Evolutionary conservation across 2,888 invertebrate species (phyloP), one percentile per base, ranked within the genome.

Genomic region (Nezara viridula): DNA sequence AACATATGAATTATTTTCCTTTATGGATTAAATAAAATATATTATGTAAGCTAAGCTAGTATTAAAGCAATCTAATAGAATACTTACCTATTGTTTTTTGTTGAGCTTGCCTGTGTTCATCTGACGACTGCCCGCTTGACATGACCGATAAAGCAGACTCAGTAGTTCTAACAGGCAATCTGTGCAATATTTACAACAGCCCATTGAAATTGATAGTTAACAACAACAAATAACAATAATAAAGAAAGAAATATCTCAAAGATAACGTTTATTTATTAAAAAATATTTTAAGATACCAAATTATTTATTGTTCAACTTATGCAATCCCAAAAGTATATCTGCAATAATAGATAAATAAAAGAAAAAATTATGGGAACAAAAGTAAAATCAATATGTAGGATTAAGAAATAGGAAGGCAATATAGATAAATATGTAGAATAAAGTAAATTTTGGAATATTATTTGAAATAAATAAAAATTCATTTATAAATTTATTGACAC

Each of bases 111-210:
- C 87, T 87, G 27, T 88, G 89, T 85, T 92, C 92, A 60, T 92
- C 92, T 32, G 92, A 92, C 47, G 92, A 92, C 89, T 92, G 92
- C 32, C 91, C 92, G 90, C 92, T 92, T 86, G 92, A 92, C 89
- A 92, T 92, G 73, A 92, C 92, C 40, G 92, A 92, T 85, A 92
- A 90, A 37, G 92, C 92, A 9, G 93, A 93, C 87, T 92, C 93
- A 89, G 92, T 92, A 14, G 92, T 92, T 90, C 91, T 88, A 27
- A 89, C 90, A 12, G 81, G 81, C n/a, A 81, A 81, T 81, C 81
- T 81, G 81, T n/a, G n/a, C 40, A 81, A 77, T 81, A 47, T 81
- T 81, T 47, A 73, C 77, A 81, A 81, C 21, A 44, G 40, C n/a
- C 81, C 1, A 47, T 47, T 40, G 81, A 81, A 44, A 44, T 81